Percentiles rank a stretch among this genome's conserved stretches.
Conservation (phyloP, 2,888 invertebrate species). For the Drosophila colorata region DNA sequence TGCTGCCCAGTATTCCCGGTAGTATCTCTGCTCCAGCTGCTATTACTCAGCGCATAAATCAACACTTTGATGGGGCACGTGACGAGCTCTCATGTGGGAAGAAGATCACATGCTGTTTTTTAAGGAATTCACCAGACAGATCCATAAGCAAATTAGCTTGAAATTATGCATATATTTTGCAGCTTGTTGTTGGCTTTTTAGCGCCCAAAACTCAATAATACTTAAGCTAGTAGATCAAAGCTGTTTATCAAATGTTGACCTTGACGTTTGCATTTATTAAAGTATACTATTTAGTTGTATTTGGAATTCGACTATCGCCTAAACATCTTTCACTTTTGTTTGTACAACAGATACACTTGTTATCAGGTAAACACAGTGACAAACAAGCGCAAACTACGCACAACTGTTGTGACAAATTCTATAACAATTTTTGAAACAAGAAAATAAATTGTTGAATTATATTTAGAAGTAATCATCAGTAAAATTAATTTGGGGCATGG, state of each 20-base stretch:
- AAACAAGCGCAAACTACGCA: neutral
- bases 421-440: neutral
- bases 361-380: slow-evolving; percentile 3
- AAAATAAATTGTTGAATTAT: neutral
- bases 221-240: neutral
- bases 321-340: neutral
- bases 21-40: slow-evolving; percentile 1
- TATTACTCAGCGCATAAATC: neutral
- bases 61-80: slow-evolving; percentile 4
- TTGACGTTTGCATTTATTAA: neutral
- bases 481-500: neutral
- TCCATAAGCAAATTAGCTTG: neutral
- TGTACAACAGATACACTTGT: slow-evolving; percentile 5
- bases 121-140: neutral
- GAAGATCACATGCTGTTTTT: neutral
- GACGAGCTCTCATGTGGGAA: slow-evolving; percentile 2
- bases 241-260: neutral
- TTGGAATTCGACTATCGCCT: neutral
- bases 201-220: neutral
- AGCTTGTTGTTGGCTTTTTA: neutral
- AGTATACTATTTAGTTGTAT: neutral
- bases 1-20: neutral
- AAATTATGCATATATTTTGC: neutral
- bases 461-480: neutral
- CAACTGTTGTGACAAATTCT: slow-evolving; percentile 2